Evolutionary conservation across 2,797 vertebrate species (phyloP), one percentile per base, ranked within the genome.

Genomic region (Pangasius krempfi): DNA sequence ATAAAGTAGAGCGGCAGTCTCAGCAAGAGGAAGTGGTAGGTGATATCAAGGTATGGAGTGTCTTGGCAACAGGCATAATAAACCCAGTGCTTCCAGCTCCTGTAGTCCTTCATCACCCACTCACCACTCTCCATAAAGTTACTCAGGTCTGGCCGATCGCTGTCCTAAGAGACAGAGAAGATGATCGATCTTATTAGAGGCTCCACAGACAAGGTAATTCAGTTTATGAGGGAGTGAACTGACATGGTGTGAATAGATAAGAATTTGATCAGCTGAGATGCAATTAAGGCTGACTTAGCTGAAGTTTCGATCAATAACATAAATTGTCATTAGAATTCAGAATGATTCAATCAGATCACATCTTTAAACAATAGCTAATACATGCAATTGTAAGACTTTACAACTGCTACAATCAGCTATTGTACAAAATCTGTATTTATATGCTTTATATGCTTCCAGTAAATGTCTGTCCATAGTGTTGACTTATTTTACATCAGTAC

Each of bases 101-200:
- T 94, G 91, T 97, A 96, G 89, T 98, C 97, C 94, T 98, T 98
- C 92, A 99, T 94, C 89, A 98, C 96, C 98, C 98, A 99, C 60
- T 99, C 98, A 4, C 98, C 98, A 0, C 98, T 98, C 94, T 98
- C 97, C 98, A 99, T 98, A 92, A 99, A 99, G 93, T 97, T 98
- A 94, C 97, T 98, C 89, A 99, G 93, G 88, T 99, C 98, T 0
- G 98, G 98, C 2, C 96, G 95, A 37, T 98, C 97, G 0, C 88
- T 97, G 91, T 99, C 98, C 98, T 91, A 30, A 40, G 50, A 87
- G 8, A 68, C 33, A 72, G 12, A 79, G 72, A 56, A n/a, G n/a
- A 54, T 7, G 12, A 54, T 56, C 44, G 16, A 33, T 40, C 20
- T 30, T 10, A 86, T 72, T n/a, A 82, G 60, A 88, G 6, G 37